These are phyloP conservation scores for Cassiopea andromeda DNA, from an alignment of 30 jellyfish, hydroid and myxozoan species.

Conservation along the genomic window DNA sequence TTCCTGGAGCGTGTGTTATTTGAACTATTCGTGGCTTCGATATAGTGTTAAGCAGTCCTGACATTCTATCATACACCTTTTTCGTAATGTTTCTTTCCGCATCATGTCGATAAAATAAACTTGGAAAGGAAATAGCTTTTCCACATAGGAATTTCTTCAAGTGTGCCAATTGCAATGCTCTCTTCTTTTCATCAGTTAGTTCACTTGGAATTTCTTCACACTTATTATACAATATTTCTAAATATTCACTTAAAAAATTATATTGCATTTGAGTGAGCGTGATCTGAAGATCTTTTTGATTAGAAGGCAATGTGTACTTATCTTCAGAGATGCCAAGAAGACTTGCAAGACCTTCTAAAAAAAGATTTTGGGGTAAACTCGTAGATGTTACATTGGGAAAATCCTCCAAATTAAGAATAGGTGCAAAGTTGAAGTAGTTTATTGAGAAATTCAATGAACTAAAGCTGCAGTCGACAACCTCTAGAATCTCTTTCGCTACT, in stretches of 20 bases:
- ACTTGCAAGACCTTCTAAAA: slow-evolving; percentile 22
- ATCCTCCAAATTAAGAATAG: slow-evolving; percentile 31
- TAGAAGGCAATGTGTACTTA: slow-evolving; percentile 41
- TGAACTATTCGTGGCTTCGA: slow-evolving; percentile 41
- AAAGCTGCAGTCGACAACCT: slow-evolving; percentile 28
- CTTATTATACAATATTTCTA: slow-evolving; percentile 36
- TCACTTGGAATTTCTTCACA: slow-evolving; percentile 67
- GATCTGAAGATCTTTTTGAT: slow-evolving; percentile 8
- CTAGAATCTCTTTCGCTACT: slow-evolving; percentile 30
- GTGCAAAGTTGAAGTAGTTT: slow-evolving; percentile 23
- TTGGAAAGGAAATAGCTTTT: slow-evolving; percentile 48
- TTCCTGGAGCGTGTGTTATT: slow-evolving; percentile 64
- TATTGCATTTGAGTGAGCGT: slow-evolving; percentile 4
- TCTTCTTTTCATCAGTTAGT: slow-evolving; percentile 16
- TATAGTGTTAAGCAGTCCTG: not conserved
- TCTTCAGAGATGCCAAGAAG: slow-evolving; percentile 33
- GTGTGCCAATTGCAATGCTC: slow-evolving; percentile 39
- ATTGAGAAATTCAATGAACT: not conserved
- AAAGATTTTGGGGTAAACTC: slow-evolving; percentile 18
- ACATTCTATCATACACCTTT: not conserved
- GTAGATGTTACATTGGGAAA: slow-evolving; percentile 8
- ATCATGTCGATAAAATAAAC: slow-evolving; percentile 57
- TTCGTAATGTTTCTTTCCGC: slow-evolving; percentile 32
- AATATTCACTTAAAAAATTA: slow-evolving; percentile 26
- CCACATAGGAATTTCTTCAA: slow-evolving; percentile 43